Evolutionary conservation across 1,140 invertebrate genomes (phyloP), one percentile per base, ranked within the genome.

Genomic region (Neotoxoptera formosana): DNA sequence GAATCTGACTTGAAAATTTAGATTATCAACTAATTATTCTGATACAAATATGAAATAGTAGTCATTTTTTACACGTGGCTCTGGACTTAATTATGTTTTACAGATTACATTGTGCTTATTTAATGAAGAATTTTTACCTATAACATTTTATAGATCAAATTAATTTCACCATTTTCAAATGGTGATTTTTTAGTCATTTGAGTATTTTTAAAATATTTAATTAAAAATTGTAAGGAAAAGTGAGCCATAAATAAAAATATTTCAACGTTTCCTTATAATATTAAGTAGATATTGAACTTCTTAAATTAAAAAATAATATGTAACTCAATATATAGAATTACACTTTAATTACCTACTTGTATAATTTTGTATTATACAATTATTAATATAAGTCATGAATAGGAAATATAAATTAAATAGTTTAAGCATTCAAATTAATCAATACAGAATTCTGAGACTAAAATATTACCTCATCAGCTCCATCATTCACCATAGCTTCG

Each of bases 401-500:
- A 6, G 17, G n/a, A 76, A 76, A 76, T 34, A 20, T 20, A 6
- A 9, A 67, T 67, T 67, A 67, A 8, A 8, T 56, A 56, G 60
- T 67, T 76, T 76, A n/a, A 17, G 30, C 48, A n/a, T n/a, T n/a
- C n/a, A 81, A 23, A 83, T 23, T 36, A 41, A 23, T 83, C 7
- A 4, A 23, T 83, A 41, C 41, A 41, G 7, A 83, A 34, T 41
- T 84, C 45, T 45, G 1, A 41, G 45, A 84, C 21, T 47, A 41
- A 86, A 93, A 94, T 94, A n/a, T 95, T 95, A 97, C 99, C 96
- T 99, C 99, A 96, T 99, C 99, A 94, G 99, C 99, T 96, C 98
- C 97, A 95, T 99, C 98, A 94, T 97, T 96, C 91, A 98, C 97
- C 99, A 99, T 99, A 94, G 98, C 98, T 95, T 96, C 94, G 93